phyloP scores from a whole-genome alignment of 2,888 invertebrate species.

The Rhimphoctona megacephalus region DNA sequence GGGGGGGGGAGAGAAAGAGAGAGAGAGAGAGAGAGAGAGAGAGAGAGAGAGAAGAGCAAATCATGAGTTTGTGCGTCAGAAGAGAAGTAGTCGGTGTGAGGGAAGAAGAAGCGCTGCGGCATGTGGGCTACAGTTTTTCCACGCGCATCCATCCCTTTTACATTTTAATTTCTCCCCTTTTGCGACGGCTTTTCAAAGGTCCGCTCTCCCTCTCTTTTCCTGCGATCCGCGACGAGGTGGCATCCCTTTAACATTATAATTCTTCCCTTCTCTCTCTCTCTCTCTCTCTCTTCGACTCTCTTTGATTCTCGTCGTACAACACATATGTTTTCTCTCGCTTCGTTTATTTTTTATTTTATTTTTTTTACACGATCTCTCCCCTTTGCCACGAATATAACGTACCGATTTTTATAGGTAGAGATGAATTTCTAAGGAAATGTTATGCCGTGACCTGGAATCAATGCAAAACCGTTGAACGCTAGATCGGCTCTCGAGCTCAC shows the following conservation, averaged over 20 bases:
- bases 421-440: conserved; percentile 81
- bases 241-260: conserved; percentile 84
- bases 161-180: conserved; percentile 84
- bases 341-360: conserved; percentile 61
- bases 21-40: conserved; percentile 46
- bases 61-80: conserved; percentile 41
- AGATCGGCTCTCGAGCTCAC: conserved; percentile 48
- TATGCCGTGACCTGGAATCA: conserved; percentile 81
- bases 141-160: conserved; percentile 84
- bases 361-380: conserved; percentile 68
- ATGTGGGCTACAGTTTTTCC: conserved; percentile 78
- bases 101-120: conserved; percentile 68
- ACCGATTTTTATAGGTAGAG: conserved; percentile 80
- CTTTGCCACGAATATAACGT: conserved; percentile 73
- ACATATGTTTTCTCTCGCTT: conserved; percentile 48
- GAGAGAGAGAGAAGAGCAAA: conserved; percentile 30
- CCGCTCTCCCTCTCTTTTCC: conserved; percentile 56
- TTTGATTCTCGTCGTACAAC: conserved; percentile 52
- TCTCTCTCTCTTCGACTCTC: conserved; percentile 59
- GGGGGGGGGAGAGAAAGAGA: conserved; percentile 45
- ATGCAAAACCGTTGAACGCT: conserved; percentile 80
- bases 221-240: conserved; percentile 75
- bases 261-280: conserved; percentile 73
- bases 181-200: conserved; percentile 81
- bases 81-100: conserved; percentile 40